A percentile compares a stretch with the other conserved stretches of the same genome.
Evolutionary conservation across 2,113 vertebrate genomes (phyloP).

Genomic region (Nibea albiflora): DNA sequence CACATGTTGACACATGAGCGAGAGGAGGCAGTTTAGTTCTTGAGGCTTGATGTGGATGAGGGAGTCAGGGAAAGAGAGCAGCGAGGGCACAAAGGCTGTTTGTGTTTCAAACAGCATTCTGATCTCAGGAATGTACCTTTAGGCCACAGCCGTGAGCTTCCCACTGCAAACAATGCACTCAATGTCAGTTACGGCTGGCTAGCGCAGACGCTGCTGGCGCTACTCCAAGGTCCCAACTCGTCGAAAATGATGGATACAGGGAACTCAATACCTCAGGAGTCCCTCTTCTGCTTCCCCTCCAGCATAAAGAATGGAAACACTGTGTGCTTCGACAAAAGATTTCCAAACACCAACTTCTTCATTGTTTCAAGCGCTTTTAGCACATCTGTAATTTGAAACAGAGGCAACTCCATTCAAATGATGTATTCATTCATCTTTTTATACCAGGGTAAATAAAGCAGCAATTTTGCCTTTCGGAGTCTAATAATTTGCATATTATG

Average conservation of each 20-base stretch:
- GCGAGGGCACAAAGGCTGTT: constrained; percentile 87
- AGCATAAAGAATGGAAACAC: constrained; percentile 77
- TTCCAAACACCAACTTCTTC: constrained; percentile 42
- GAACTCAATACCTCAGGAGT: constrained; percentile 88
- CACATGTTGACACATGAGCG: constrained; percentile 88
- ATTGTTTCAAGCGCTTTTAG: constrained; percentile 52
- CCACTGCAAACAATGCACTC: constrained; percentile 88
- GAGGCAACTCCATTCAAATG: constrained; percentile 6
- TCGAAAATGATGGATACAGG: constrained; percentile 91
- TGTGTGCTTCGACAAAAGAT: constrained; percentile 57
- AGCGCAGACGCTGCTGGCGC: constrained; percentile 81
- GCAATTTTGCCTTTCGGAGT: constrained; percentile 3
- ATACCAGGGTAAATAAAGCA: constrained; percentile 31
- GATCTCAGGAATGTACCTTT: constrained; percentile 92
- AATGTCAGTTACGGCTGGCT: constrained; percentile 91
- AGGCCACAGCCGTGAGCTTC: constrained; percentile 82
- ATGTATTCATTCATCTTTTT: constrained; percentile 24
- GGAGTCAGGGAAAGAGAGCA: constrained; percentile 79
- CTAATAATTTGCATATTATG: constrained; percentile 16
- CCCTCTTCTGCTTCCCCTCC: constrained; percentile 83
- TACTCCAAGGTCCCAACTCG: constrained; percentile 84
- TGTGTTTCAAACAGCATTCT: constrained; percentile 88
- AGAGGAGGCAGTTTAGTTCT: constrained; percentile 76
- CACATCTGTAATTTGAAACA: constrained; percentile 42
- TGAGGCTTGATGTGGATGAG: constrained; percentile 79